Evolutionary conservation across 2,113 vertebrate genomes (phyloP).

Genomic region (Aepyceros melampus): DNA sequence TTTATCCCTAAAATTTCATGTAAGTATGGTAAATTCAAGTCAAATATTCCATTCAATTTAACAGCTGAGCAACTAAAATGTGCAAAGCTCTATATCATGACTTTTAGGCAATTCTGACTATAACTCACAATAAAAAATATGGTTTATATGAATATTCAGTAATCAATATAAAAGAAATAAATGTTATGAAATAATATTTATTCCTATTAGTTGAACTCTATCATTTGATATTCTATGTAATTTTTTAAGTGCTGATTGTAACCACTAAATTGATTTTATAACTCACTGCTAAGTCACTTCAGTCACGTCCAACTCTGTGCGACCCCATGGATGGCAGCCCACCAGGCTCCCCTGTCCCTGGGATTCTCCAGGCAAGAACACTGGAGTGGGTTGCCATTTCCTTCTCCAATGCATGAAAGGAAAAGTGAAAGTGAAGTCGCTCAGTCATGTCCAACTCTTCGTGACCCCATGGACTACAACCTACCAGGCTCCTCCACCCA

Average conservation of each 20-base stretch:
- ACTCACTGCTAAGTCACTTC: neutral
- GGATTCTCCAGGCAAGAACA: no score
- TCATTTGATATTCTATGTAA: neutral
- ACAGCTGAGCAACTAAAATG: neutral
- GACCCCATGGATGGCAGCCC: no score
- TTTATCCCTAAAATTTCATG: neutral
- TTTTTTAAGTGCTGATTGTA: constrained; percentile 7
- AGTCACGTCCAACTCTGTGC: no score
- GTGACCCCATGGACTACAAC: no score
- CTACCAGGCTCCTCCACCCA: no score
- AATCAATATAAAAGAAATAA: neutral
- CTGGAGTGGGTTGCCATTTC: no score
- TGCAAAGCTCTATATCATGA: neutral
- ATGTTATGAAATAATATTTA: neutral
- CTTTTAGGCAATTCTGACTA: neutral
- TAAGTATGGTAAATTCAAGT: neutral
- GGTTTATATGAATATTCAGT: neutral
- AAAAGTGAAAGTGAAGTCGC: no score
- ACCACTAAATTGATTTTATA: constrained; percentile 28
- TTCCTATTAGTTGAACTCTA: neutral
- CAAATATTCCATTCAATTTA: neutral
- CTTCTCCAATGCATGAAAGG: no score
- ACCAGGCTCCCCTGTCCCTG: no score
- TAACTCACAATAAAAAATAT: neutral
- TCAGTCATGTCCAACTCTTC: no score